A percentile compares a stretch with the other conserved stretches of the same genome.
phyloP scores from a whole-genome alignment of 1,140 invertebrate species.

The Drosophila virilis region DNA sequence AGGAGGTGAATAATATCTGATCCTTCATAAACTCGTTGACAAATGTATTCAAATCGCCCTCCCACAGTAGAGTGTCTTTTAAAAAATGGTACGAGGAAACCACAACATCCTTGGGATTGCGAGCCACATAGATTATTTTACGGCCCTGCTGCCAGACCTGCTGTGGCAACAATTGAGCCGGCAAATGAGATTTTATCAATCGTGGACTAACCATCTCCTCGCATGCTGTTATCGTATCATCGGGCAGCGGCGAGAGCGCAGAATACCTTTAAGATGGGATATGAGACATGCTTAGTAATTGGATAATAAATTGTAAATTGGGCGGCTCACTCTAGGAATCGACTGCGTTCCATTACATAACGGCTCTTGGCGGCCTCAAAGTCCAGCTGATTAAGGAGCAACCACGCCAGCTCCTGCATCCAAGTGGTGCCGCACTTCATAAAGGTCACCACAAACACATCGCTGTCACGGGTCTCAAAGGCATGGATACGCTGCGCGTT shows the following conservation, averaged over 20 bases:
- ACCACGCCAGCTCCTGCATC: constrained; percentile 75
- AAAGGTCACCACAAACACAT: constrained; percentile 17
- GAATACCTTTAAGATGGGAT: background rate
- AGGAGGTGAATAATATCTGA: constrained; percentile 1
- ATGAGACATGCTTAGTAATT: background rate
- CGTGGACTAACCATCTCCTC: constrained; percentile 10
- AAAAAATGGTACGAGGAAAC: constrained; percentile 30
- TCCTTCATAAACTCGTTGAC: too few species aligned
- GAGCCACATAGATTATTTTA: constrained; percentile 37
- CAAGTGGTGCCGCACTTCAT: constrained; percentile 87
- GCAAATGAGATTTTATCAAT: constrained; percentile 44
- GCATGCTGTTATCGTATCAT: background rate
- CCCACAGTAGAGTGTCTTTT: background rate
- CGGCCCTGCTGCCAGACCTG: background rate
- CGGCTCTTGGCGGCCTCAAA: too few species aligned
- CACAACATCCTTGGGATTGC: constrained; percentile 51
- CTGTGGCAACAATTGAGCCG: constrained; percentile 23
- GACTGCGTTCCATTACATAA: too few species aligned
- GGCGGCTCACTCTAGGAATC: constrained; percentile 14
- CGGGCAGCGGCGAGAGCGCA: background rate
- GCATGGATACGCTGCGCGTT: too few species aligned
- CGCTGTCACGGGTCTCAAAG: too few species aligned
- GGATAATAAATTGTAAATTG: background rate
- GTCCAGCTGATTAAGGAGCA: constrained; percentile 86
- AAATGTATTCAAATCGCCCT: constrained; percentile 19